Percentiles rank a stretch among this genome's conserved stretches.
phyloP scores from a whole-genome alignment of 2,888 invertebrate genomes.

The Slavum lentiscoides region DNA sequence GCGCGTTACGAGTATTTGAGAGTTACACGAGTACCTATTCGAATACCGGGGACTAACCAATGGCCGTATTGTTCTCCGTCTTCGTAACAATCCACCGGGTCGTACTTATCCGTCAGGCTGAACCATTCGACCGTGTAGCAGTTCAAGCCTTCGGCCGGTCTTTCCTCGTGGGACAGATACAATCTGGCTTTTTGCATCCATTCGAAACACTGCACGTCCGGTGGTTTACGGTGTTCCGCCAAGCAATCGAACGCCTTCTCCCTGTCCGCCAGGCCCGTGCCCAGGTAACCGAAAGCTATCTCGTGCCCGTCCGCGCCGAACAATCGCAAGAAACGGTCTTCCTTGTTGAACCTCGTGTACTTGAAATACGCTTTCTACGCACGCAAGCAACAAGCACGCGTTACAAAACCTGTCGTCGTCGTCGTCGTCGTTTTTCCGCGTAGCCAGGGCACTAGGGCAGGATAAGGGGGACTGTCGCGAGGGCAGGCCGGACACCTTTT shows the following conservation, averaged over 20 bases:
- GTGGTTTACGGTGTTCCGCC: constrained; percentile 64
- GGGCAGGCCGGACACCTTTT: no score
- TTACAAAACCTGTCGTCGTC: not conserved
- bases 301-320: constrained; percentile 69
- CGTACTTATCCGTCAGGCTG: constrained; percentile 67
- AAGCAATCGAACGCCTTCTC: constrained; percentile 76
- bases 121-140: constrained; percentile 88
- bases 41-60: constrained; percentile 55
- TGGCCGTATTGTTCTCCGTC: constrained; percentile 58
- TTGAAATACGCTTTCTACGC: constrained; percentile 77
- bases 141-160: constrained; percentile 54
- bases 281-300: constrained; percentile 57
- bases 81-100: constrained; percentile 85
- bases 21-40: no score
- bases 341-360: constrained; percentile 78
- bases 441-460: no score
- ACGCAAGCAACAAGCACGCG: not conserved
- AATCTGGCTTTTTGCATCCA: constrained; percentile 78
- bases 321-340: constrained; percentile 73
- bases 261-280: constrained; percentile 61
- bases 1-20: not conserved
- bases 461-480: no score
- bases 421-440: not conserved
- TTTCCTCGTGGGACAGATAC: constrained; percentile 68
- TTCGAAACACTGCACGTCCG: constrained; percentile 77